Evolutionary conservation across 64 coral and sea anemone species (phyloP), one percentile per base, ranked within the genome.

Genomic region (Platygyra sinensis): DNA sequence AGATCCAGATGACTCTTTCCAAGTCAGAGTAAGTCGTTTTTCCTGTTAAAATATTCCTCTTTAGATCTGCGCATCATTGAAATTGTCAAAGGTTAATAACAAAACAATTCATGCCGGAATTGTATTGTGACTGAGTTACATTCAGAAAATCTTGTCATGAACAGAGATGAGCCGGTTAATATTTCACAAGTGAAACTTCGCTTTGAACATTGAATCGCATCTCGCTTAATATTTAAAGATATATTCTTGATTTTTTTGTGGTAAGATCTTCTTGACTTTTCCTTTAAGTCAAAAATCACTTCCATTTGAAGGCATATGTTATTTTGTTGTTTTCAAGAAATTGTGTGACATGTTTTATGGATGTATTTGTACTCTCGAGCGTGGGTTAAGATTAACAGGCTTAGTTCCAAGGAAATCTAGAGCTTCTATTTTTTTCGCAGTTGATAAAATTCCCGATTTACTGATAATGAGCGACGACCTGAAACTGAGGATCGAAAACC

Each of bases 11-110:
- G 81, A 91, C 9, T 38, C 54, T 84, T 91, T 91, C 60, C 81
- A 80, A 62, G 72, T 91, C 22, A 91, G 33, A 84, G 89, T 91
- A 91, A 91, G 89, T 91, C 81, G 5, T 24, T 11, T 52, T 25
- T 28, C 13, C 10, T 16, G 1, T 7, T 8, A 36, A 39, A 42
- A 46, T 16, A 27, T 72, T 28, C 3, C 10, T 19, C 24, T 42
- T 50, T 19, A n/a, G 60, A 19, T 67, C 67, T 63, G 16, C 13
- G 8, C 65, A 67, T 36, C 33, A 3, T 67, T 80, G 67, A 8
- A 65, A 19, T 83, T 25, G 22, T 25, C 10, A 15, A 22, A 24
- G 20, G 19, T 24, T 69, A 69, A 27, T 11, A 69, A 28, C n/a
- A 69, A 69, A 10, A 24, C 65, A 27, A 69, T 1, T 25, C 65